Evolutionary conservation across 2,888 invertebrate species (phyloP).

Genomic region (Scrobipalpa costella): DNA sequence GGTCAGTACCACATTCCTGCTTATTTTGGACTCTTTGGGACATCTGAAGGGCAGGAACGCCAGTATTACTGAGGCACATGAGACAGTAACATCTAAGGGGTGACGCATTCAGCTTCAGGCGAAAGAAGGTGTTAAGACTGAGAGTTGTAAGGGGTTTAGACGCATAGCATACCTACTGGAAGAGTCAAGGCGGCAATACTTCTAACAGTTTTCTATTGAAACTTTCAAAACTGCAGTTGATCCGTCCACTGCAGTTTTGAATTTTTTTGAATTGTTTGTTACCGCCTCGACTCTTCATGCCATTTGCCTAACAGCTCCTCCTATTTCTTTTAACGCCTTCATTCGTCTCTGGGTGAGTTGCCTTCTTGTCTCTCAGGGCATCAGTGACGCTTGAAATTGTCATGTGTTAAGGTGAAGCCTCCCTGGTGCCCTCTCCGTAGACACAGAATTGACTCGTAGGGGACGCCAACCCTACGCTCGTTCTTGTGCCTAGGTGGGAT

Average conservation of each 20-base stretch:
- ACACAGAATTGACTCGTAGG: background rate
- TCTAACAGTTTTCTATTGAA: too few relatives aligned
- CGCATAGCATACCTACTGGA: too few relatives aligned
- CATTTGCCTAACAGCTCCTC: background rate
- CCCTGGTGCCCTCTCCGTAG: background rate
- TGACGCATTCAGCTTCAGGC: background rate
- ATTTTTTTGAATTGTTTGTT: too few relatives aligned
- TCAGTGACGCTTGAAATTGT: background rate
- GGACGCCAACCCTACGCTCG: background rate
- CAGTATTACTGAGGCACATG: constrained; percentile 3
- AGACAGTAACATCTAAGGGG: background rate
- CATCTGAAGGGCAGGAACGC: background rate
- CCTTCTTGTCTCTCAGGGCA: background rate
- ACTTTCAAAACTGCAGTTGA: too few relatives aligned
- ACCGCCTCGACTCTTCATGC: too few relatives aligned
- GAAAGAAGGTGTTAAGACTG: too few relatives aligned
- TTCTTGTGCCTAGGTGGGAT: background rate
- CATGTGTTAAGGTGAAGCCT: background rate
- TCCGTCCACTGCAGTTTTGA: too few relatives aligned
- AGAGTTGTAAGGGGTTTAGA: too few relatives aligned
- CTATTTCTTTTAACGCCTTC: background rate
- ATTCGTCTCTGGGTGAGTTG: background rate
- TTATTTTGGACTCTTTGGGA: constrained; percentile 4
- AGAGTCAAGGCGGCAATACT: too few relatives aligned
- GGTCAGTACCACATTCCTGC: constrained; percentile 1